These are phyloP conservation scores for Lanistes nyassanus DNA, from an alignment of 1,140 invertebrate genomes.

Conservation along the genomic window DNA sequence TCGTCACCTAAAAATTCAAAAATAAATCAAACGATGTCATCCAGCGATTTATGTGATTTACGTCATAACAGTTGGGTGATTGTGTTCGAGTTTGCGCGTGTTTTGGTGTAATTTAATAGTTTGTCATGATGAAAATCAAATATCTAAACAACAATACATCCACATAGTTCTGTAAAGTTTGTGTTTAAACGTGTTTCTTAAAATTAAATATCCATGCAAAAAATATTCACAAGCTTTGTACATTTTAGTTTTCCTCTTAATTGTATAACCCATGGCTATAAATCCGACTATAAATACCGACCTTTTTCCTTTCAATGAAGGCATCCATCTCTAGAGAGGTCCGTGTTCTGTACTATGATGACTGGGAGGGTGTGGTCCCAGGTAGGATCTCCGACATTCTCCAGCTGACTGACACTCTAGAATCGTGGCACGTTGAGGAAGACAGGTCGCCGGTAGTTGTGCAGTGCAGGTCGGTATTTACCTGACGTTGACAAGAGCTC, in stretches of 20 bases:
- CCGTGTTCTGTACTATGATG: conserved; percentile 10
- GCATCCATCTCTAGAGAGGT: not conserved
- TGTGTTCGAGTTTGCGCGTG: too few relatives aligned
- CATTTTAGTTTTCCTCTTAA: not conserved
- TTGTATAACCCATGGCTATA: not conserved
- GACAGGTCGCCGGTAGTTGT: too few relatives aligned
- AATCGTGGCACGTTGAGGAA: conserved; percentile 73
- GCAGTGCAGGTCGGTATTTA: too few relatives aligned
- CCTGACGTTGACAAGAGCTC: too few relatives aligned
- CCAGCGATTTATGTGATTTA: not conserved
- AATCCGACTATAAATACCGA: not conserved
- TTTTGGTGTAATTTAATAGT: too few relatives aligned
- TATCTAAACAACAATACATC: too few relatives aligned
- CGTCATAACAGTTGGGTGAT: not conserved
- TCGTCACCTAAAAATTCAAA: not conserved
- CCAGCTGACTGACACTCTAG: conserved; percentile 97
- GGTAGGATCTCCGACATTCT: conserved; percentile 94
- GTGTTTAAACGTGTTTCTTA: too few relatives aligned
- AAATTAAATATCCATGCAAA: not conserved
- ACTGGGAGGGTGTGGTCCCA: conserved; percentile 83
- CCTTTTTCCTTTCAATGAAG: not conserved
- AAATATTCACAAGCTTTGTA: not conserved
- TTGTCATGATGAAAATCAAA: too few relatives aligned
- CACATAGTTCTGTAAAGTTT: too few relatives aligned
- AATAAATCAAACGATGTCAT: too few relatives aligned